Evolutionary conservation across 2,888 invertebrate species (phyloP), one percentile per base, ranked within the genome.

Genomic region (Aproaerema taeniolella): DNA sequence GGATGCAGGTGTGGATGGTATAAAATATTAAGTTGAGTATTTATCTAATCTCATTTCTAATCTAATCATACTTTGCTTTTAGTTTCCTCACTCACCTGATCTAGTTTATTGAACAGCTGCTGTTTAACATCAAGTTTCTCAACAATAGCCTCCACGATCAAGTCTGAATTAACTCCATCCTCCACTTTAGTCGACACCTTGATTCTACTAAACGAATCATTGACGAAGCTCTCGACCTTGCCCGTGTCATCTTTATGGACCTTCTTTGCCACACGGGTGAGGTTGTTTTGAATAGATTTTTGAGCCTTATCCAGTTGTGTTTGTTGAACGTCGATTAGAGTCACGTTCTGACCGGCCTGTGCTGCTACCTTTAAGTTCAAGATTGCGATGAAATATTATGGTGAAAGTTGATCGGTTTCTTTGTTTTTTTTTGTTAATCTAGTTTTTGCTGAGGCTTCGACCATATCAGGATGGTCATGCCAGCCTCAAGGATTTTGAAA

Each of bases 81-180:
- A n/a, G n/a, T n/a, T n/a, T n/a, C n/a, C n/a, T n/a, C n/a, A 9
- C 80, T 61, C 63, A 90, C 91, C 52, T 78, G 76, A 78, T 96
- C 95, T 35, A 96, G 87, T 45, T 87, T 87, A 43, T 89, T 87
- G 61, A 96, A 96, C 3, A 96, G 75, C 54, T 93, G 90, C 61
- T 93, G 92, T 67, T 95, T 95, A 0, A 91, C 75, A 37, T 91
- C 91, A 43, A 97, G 78, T 62, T 94, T 95, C 73, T 97, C 96
- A 8, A 95, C 91, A 61, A 96, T 94, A 1, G 96, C 96, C 76
- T 97, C 96, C 9, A 97, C 89, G 2, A 96, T 92, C 42, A 96
- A 73, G 71, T 95, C 95, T 0, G 92, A 86, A 44, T 90, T 79
- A 0, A 91, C 93, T 4, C 92, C 89, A 40, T 89, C 88, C 1